Percentiles rank a stretch among this genome's conserved stretches.
phyloP scores from a whole-genome alignment of 2,113 vertebrate species.

The Neogale vison region DNA sequence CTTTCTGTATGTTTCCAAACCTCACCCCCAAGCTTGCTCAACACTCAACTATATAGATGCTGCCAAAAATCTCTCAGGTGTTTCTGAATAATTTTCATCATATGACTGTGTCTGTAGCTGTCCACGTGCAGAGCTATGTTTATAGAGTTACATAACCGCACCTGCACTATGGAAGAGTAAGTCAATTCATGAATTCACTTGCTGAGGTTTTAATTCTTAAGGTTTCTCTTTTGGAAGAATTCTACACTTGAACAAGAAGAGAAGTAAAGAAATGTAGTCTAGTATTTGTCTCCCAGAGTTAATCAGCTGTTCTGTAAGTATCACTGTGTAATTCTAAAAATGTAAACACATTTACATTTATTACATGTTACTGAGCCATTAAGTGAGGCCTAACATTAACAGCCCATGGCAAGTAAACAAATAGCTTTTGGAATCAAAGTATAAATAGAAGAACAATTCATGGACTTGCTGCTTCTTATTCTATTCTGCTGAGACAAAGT shows the following conservation, averaged over 20 bases:
- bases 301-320: slow-evolving; percentile 23
- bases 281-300: slow-evolving; percentile 40
- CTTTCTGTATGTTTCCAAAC: not conserved
- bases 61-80: not conserved
- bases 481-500: slow-evolving; percentile 38
- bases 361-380: slow-evolving; percentile 40
- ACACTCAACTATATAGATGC: not conserved
- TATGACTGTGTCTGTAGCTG: not conserved
- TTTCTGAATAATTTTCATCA: slow-evolving; percentile 14
- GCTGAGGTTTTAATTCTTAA: slow-evolving; percentile 46
- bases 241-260: slow-evolving; percentile 26
- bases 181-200: not conserved
- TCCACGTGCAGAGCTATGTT: not conserved
- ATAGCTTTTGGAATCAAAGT: slow-evolving; percentile 42
- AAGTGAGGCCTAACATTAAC: slow-evolving; percentile 36
- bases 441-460: slow-evolving; percentile 57
- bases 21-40: not conserved
- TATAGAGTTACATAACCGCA: not conserved
- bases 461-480: slow-evolving; percentile 42
- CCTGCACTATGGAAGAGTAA: not conserved
- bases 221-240: slow-evolving; percentile 40
- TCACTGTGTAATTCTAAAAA: slow-evolving; percentile 8
- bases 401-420: slow-evolving; percentile 60
- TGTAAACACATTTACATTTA: slow-evolving; percentile 61
- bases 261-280: slow-evolving; percentile 22